Evolutionary conservation across 2,797 vertebrate species (phyloP).

Genomic region (Chelonia mydas): DNA sequence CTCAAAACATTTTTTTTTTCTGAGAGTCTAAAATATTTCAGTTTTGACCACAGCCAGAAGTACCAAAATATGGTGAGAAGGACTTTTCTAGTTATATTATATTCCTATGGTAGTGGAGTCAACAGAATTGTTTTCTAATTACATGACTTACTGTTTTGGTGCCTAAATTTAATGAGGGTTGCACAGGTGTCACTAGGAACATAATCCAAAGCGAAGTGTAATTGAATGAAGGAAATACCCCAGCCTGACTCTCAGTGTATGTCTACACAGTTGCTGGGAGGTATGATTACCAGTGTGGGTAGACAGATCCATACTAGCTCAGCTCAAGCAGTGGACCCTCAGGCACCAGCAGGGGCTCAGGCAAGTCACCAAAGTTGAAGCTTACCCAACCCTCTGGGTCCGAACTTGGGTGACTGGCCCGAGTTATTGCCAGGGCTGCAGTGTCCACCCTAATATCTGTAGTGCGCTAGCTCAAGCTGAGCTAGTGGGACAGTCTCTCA

Average conservation of each 20-base stretch:
- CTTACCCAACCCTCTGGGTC: background rate
- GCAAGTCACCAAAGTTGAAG: background rate
- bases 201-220: background rate
- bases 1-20: background rate
- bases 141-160: background rate
- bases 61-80: background rate
- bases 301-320: background rate
- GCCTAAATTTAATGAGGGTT: background rate
- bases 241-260: too few species aligned
- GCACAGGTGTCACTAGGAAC: background rate
- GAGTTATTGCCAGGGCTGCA: background rate
- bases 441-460: background rate
- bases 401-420: background rate
- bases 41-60: background rate
- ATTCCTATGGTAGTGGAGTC: background rate
- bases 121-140: background rate
- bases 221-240: too few species aligned
- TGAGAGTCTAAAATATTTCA: background rate
- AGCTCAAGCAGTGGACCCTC: background rate
- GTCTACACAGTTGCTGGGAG: too few species aligned
- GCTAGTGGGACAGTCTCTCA: background rate
- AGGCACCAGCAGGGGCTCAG: background rate
- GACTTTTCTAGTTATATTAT: background rate
- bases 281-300: background rate
- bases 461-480: too few species aligned